Evolutionary conservation across 2,113 vertebrate genomes (phyloP).

Genomic region (Zosterops japonicus): DNA sequence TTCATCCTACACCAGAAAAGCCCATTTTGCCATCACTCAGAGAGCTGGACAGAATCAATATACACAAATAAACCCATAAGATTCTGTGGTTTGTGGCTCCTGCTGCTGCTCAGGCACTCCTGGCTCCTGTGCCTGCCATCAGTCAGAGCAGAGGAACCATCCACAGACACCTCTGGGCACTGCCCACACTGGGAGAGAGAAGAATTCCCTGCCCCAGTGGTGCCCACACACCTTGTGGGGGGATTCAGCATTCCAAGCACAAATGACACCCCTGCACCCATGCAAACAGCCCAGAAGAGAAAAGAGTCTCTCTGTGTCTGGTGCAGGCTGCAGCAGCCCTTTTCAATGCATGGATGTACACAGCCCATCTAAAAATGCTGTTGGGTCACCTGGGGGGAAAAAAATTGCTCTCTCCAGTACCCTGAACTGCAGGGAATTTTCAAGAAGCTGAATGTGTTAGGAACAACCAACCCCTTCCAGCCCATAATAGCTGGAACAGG

Average conservation of each 20-base stretch:
- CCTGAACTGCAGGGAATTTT: neutral
- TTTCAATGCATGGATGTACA: accelerated
- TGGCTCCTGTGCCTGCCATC: neutral
- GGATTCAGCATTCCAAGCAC: accelerated
- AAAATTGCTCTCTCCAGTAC: neutral
- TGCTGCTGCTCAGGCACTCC: neutral
- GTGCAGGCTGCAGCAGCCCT: neutral
- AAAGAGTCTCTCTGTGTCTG: neutral
- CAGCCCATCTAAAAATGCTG: neutral
- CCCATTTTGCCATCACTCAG: neutral
- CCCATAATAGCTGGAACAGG: neutral
- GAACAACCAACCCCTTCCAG: neutral
- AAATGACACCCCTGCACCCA: neutral
- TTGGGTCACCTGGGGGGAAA: accelerated
- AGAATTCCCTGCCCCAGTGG: accelerated
- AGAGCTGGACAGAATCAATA: neutral
- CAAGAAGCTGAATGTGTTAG: neutral
- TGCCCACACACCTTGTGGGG: neutral
- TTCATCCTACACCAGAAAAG: neutral
- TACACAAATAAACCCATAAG: accelerated
- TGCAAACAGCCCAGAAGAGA: neutral
- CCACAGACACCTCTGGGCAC: neutral
- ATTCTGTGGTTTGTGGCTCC: neutral
- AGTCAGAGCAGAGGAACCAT: neutral
- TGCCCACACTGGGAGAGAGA: neutral